Evolutionary conservation across 2,888 invertebrate species (phyloP), one percentile per base, ranked within the genome.

Genomic region (Colostygia pectinataria): DNA sequence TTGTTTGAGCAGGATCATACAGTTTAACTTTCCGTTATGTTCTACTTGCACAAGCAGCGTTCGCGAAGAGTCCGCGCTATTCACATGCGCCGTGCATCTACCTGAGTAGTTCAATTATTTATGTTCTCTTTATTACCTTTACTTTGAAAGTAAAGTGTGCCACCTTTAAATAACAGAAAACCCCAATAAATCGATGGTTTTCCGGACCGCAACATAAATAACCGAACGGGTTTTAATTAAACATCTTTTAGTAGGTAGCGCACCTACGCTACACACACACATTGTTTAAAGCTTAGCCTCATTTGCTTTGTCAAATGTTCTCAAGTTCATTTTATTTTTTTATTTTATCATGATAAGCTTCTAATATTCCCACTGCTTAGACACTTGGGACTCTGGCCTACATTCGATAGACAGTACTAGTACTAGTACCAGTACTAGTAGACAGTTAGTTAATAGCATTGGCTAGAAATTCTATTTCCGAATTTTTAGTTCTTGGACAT

Each of bases 141-240:
- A 10, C 9, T 10, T n/a, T n/a, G n/a, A n/a, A n/a, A n/a, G n/a
- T n/a, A n/a, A 2, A 2, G 10, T 10, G 27, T 27, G 4, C 27
- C 1, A 27, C 9, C 27, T 12, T 18, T 36, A 24, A 23, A 34
- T 23, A 36, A n/a, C 36, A 13, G 48, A 41, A 39, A n/a, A n/a
- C n/a, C 31, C 32, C 44, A 45, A 52, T 55, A 55, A 53, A 58
- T 60, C 57, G 55, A 60, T 53, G 46, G 51, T 47, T 55, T 47
- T 40, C 50, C 40, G 31, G 14, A 36, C 58, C 60, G 48, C 57
- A 52, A 20, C 52, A 45, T 60, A 60, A 60, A 60, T 60, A 45
- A 53, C 48, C 52, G 37, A 47, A 53, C 46, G 48, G 40, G 55
- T 58, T 58, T 60, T 58, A 60, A 58, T 60, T 58, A 60, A 58